These are phyloP conservation scores for Pogonocherus hispidulus DNA, from an alignment of 2,888 invertebrate species.

Conservation along the genomic window DNA sequence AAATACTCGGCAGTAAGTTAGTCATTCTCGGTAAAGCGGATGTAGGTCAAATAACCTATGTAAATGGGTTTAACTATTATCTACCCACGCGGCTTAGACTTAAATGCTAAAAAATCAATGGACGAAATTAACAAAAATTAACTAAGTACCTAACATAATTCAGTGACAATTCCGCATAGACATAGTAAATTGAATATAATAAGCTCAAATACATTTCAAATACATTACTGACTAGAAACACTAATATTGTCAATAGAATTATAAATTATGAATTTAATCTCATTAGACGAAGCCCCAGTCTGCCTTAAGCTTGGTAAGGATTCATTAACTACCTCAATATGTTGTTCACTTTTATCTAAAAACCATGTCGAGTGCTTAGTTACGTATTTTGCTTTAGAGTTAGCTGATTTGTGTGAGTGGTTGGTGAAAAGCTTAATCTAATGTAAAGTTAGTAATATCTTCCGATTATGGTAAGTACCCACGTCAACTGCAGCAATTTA, in stretches of 20 bases:
- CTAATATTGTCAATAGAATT: constrained; percentile 44
- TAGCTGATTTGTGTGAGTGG: background rate
- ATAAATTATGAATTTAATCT: constrained; percentile 55
- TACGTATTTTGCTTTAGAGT: background rate
- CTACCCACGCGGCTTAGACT: background rate
- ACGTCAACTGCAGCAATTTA: background rate
- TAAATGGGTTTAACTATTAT: constrained; percentile 23
- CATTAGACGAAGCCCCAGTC: constrained; percentile 55
- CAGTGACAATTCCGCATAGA: background rate
- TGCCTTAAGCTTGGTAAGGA: constrained; percentile 42
- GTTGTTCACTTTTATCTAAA: constrained; percentile 37
- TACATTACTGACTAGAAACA: constrained; percentile 3
- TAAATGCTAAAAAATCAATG: background rate
- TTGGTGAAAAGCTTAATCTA: background rate
- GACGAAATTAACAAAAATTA: background rate
- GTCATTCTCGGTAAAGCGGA: constrained; percentile 6
- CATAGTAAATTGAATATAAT: background rate
- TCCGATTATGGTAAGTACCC: constrained; percentile 11
- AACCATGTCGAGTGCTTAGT: background rate
- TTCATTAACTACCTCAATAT: constrained; percentile 43
- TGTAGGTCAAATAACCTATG: constrained; percentile 19
- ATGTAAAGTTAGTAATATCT: background rate
- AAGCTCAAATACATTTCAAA: too few relatives aligned
- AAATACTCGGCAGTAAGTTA: background rate
- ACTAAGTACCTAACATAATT: background rate